Base-by-base conservation (phyloP, 1,140 invertebrate genomes). In the Venturia canescens region DNA sequence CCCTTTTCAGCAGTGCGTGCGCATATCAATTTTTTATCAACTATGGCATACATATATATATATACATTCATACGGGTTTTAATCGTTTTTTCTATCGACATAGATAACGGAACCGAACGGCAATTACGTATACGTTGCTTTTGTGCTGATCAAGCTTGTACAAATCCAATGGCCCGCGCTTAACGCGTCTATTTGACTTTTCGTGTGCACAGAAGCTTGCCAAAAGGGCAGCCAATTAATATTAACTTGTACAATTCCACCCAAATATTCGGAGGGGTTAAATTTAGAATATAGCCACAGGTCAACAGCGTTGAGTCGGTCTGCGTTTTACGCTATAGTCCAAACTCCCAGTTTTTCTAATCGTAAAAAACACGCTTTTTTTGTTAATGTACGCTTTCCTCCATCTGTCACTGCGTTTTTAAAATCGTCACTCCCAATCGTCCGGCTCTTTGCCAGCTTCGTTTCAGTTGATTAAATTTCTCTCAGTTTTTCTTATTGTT, bases 61-160 rank as follows among this genome's bases (percentile, higher is more conserved):
- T 80, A 44, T 34, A 80, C 72, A 80, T 80, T 63, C 78, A 74
- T 74, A 71, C 70, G 70, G 53, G 60, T 27, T n/a, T 44, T 38
- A 63, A 74, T 72, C 70, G 78, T 34, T 74, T 80, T 29, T 63
- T 31, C 31, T 72, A 44, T 72, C 70, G 70, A 72, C 13, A 70
- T 31, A 70, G 21, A 72, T 21, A 27, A 72, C 70, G 70, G 34
- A 2, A 48, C 85, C 83, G 78, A 87, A 82, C 87, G 88, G 88
- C 87, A 89, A 87, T 89, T 85, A 80, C 11, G 53, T 57, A 57
- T 57, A 57, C n/a, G n/a, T 23, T 57, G n/a, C 21, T 57, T 80
- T 86, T 82, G 83, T 87, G 83, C 82, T 87, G 82, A 85, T 85
- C 21, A 72, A 72, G 44, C 70, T 72, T 44, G n/a, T 72, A 50